A percentile compares a stretch with the other conserved stretches of the same genome.
Evolutionary conservation across 2,888 invertebrate genomes (phyloP).

Genomic region (Heteromyza rotundicornis): DNA sequence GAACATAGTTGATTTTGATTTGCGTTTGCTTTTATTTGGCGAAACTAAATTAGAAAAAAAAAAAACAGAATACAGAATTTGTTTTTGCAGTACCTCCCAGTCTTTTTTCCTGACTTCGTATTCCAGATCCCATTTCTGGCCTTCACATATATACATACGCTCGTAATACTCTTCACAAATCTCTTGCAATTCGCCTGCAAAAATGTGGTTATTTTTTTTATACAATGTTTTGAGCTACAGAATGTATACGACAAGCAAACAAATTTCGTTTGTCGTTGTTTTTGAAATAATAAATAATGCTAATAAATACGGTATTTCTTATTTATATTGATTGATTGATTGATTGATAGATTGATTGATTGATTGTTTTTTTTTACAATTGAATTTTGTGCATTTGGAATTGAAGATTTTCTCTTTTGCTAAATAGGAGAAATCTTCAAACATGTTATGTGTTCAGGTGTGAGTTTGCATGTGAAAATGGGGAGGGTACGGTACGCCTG

Average conservation of each 20-base stretch:
- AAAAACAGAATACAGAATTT: constrained; percentile 30
- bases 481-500: constrained; percentile 12
- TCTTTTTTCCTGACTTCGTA: constrained; percentile 99
- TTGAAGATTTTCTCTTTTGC: constrained; percentile 20
- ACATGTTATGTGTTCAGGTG: constrained; percentile 52
- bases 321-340: too few relatives aligned
- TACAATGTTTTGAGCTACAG: not conserved
- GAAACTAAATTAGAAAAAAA: constrained; percentile 13
- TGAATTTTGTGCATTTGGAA: constrained; percentile 17
- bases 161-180: constrained; percentile 96
- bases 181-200: constrained; percentile 77
- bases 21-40: constrained; percentile 24
- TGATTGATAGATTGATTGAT: too few relatives aligned
- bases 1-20: constrained; percentile 32
- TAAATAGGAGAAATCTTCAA: constrained; percentile 32
- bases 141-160: constrained; percentile 97
- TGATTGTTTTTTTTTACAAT: not conserved
- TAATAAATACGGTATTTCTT: not conserved
- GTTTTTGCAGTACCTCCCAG: constrained; percentile 88
- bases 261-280: not conserved
- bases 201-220: constrained; percentile 31
- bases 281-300: not conserved
- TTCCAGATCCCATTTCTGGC: constrained; percentile 99
- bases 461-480: constrained; percentile 30
- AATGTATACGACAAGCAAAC: not conserved